These are phyloP conservation scores for Brachionus manjavacas DNA, from an alignment of 1,140 invertebrate genomes.

Conservation along the genomic window DNA sequence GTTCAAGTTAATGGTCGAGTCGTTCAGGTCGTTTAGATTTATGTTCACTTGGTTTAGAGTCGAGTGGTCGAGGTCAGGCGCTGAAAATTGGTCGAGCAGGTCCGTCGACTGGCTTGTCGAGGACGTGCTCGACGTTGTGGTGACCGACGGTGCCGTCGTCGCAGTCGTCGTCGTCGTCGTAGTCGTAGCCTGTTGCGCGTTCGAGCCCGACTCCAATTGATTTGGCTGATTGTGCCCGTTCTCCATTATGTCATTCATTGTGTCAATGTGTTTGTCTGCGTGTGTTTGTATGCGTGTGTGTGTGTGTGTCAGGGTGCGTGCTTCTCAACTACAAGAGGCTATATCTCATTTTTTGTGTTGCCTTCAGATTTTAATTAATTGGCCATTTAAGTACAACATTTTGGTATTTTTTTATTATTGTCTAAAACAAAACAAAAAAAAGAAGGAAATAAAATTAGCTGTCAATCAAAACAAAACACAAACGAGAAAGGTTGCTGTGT, in stretches of 20 bases:
- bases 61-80: not conserved
- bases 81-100: not conserved
- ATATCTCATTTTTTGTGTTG: not conserved
- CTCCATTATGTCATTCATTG: slow-evolving; percentile 17
- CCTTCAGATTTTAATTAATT: not conserved
- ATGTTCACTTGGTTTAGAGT: not conserved
- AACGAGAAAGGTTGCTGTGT: too few relatives aligned
- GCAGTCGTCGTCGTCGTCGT: not conserved
- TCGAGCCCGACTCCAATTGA: not conserved
- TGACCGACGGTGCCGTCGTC: too few relatives aligned
- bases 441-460: not conserved
- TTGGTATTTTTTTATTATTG: not conserved
- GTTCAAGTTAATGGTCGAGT: slow-evolving; percentile 23
- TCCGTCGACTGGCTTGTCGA: not conserved
- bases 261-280: not conserved
- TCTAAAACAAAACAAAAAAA: not conserved
- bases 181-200: too few relatives aligned
- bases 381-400: not conserved
- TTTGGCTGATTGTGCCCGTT: not conserved
- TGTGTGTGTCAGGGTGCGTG: not conserved
- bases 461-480: slow-evolving; percentile 16
- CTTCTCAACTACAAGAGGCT: not conserved
- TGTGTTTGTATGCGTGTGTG: not conserved
- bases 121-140: too few relatives aligned
- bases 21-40: slow-evolving; percentile 16